phyloP scores from a whole-genome alignment of 2,797 vertebrate species.

The Cyclura pinguis region DNA sequence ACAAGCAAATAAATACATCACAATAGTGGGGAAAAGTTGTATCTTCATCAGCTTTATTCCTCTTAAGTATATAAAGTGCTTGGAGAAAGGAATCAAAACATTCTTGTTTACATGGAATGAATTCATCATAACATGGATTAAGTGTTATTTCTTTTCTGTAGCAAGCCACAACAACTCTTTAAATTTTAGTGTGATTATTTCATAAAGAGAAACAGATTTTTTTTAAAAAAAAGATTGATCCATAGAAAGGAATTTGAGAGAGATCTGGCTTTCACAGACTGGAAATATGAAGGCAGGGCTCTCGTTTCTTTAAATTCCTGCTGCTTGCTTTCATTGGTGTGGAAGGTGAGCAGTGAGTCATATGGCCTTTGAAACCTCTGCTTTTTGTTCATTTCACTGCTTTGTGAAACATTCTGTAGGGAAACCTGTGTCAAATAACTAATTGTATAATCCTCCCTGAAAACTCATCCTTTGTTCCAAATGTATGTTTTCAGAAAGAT shows the following conservation, averaged over 20 bases:
- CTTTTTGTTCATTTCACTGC: not conserved
- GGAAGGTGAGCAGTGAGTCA: not conserved
- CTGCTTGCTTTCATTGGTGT: not conserved
- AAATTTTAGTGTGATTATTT: conserved; percentile 45
- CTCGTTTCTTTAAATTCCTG: not conserved
- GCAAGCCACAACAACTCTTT: not conserved
- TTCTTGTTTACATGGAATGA: not conserved
- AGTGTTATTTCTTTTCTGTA: not conserved
- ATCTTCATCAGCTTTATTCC: not conserved
- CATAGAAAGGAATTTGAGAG: not conserved
- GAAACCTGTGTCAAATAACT: not conserved
- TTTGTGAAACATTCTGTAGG: not conserved
- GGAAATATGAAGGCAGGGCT: not conserved
- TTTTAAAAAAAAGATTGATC: not conserved
- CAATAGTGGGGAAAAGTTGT: not conserved
- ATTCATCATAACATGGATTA: not conserved
- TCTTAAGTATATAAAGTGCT: too few species aligned
- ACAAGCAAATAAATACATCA: not conserved
- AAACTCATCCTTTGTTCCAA: conserved; percentile 45
- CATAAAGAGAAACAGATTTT: not conserved
- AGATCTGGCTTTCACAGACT: conserved; percentile 26
- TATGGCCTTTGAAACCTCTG: not conserved
- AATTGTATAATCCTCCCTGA: not conserved
- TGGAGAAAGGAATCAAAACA: not conserved
- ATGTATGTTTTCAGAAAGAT: conserved; percentile 65